A percentile compares a stretch with the other conserved stretches of the same genome.
Evolutionary conservation across 2,113 vertebrate species (phyloP).

Genomic region (Epinephelus lanceolatus): DNA sequence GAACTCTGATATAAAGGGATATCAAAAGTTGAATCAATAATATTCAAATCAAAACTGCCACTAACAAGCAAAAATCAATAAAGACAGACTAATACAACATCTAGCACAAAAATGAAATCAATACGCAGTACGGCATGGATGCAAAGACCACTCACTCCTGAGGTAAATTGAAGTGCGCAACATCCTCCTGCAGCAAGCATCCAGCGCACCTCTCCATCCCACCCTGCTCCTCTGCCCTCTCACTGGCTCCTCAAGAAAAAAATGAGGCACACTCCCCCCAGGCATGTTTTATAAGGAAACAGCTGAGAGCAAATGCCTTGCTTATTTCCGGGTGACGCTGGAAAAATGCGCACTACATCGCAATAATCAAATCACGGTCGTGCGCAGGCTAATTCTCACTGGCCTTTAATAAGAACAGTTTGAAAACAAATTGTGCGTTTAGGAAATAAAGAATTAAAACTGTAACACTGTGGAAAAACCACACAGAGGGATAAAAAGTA

Average conservation of each 20-base stretch:
- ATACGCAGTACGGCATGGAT: conserved; percentile 57
- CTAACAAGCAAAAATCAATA: not conserved
- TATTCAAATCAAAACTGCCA: not conserved
- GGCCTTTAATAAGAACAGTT: not conserved
- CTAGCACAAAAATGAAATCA: not conserved
- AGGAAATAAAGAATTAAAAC: rapidly evolving
- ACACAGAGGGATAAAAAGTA: too few relatives aligned
- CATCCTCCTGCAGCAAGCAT: conserved; percentile 72
- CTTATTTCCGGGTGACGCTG: conserved; percentile 65
- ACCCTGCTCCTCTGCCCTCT: conserved; percentile 44
- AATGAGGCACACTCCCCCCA: conserved; percentile 8
- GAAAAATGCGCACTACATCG: conserved; percentile 46
- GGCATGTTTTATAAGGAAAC: conserved; percentile 50
- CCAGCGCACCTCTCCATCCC: conserved; percentile 61
- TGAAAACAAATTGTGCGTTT: not conserved
- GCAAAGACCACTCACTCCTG: conserved; percentile 47
- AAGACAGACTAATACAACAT: not conserved
- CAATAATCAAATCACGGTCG: conserved; percentile 22
- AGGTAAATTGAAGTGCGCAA: conserved; percentile 85
- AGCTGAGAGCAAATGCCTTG: conserved; percentile 20
- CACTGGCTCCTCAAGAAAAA: not conserved
- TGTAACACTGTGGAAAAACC: not conserved
- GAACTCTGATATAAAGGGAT: not conserved
- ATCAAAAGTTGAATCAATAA: not conserved
- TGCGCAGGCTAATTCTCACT: conserved; percentile 4